phyloP scores from a whole-genome alignment of 2,113 vertebrate species.

The Stomatorhinus ivindoensis region DNA sequence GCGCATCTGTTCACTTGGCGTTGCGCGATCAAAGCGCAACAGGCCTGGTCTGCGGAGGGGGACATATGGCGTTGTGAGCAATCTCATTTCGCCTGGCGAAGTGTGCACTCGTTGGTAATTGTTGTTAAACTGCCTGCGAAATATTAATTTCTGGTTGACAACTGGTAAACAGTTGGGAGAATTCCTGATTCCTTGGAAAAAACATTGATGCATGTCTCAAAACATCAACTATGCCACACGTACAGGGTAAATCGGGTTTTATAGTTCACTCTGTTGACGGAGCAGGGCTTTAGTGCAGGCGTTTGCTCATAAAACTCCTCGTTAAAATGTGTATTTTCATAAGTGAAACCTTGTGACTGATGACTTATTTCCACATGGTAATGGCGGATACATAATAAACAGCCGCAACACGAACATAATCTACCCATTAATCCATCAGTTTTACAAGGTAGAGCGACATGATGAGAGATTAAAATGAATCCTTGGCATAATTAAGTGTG shows the following conservation, averaged over 20 bases:
- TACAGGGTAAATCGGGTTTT: background rate
- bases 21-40: background rate
- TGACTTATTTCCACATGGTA: background rate
- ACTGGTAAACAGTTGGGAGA: conserved; percentile 8
- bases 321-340: background rate
- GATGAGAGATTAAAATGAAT: background rate
- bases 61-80: conserved; percentile 11
- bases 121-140: conserved; percentile 22
- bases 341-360: background rate
- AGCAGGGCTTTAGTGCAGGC: background rate
- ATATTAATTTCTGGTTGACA: conserved; percentile 9
- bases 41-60: background rate
- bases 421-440: background rate
- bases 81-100: background rate
- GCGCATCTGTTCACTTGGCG: background rate
- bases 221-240: background rate
- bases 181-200: background rate
- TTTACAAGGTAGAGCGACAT: background rate
- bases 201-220: background rate
- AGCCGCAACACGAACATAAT: background rate
- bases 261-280: background rate
- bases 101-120: background rate
- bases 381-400: background rate
- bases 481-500: background rate
- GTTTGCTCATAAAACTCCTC: background rate